phyloP scores from a whole-genome alignment of 1,140 invertebrate genomes.

The Leucophenga varia region DNA sequence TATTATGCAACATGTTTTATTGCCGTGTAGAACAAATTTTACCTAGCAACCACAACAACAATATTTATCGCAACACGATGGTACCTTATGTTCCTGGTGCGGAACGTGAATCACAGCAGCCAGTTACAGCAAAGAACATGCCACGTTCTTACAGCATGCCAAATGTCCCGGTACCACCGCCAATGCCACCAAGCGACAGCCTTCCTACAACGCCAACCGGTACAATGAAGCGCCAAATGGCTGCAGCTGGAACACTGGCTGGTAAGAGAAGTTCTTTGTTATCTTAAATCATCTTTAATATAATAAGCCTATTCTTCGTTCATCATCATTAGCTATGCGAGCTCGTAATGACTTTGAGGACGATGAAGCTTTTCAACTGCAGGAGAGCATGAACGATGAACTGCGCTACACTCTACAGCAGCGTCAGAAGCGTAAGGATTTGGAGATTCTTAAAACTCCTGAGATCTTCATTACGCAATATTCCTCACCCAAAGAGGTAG shows the following conservation, averaged over 20 bases:
- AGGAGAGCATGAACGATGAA: slow-evolving; percentile 68
- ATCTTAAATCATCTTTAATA: too few relatives aligned
- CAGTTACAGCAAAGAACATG: slow-evolving; percentile 26
- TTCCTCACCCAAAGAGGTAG: slow-evolving; percentile 68
- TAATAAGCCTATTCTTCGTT: slow-evolving; percentile 1
- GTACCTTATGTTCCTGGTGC: slow-evolving; percentile 25
- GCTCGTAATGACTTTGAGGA: slow-evolving; percentile 40
- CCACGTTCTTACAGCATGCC: slow-evolving; percentile 47
- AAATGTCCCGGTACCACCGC: slow-evolving; percentile 45
- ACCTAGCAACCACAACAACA: slow-evolving; percentile 20
- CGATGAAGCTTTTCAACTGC: slow-evolving; percentile 32
- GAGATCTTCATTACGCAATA: slow-evolving; percentile 71
- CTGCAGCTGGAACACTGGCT: slow-evolving; percentile 32
- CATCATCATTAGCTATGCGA: slow-evolving; percentile 27
- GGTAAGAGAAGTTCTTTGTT: slow-evolving; percentile 23
- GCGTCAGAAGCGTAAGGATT: slow-evolving; percentile 61
- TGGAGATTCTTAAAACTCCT: slow-evolving; percentile 69
- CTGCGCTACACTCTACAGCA: slow-evolving; percentile 64
- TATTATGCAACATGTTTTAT: too few relatives aligned
- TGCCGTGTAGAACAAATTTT: too few relatives aligned
- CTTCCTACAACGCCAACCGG: slow-evolving; percentile 41
- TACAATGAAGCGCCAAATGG: slow-evolving; percentile 37
- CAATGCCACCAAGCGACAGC: slow-evolving; percentile 44
- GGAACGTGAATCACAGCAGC: slow-evolving; percentile 28
- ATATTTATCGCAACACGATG: slow-evolving; percentile 41